Base-by-base conservation (phyloP, 2,113 vertebrate species). In the Loxodonta africana region DNA sequence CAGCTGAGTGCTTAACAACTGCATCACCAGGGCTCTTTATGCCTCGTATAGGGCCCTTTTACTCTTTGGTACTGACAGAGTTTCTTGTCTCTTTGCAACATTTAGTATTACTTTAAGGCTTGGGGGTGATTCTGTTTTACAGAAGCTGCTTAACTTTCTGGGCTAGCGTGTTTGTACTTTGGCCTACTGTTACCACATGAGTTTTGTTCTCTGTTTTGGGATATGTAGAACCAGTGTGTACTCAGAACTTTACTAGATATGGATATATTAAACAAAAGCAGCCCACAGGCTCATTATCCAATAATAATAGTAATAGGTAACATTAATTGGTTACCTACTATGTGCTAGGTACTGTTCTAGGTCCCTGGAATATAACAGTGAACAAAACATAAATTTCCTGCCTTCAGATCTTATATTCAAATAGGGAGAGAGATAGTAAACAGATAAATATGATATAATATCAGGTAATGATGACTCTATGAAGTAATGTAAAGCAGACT, bases 391-490 rank as follows among this genome's bases (percentile, higher is more conserved):
- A 62, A 57, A 48, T 73, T 83, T 76, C 53, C 80, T 87, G 69
- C 51, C 95, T 57, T 78, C n/a, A 69, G 87, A 71, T 74, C 33
- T 96, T 88, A 37, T 91, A 44, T 90, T 97, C 74, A 95, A 78
- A 23, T 60, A n/a, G 51, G 41, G 48, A 92, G 88, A 51, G 5
- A 83, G 21, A 77, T 85, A 33, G 23, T 84, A 89, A 91, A 51
- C 46, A 91, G 67, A 69, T 28, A 94, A 88, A 57, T 57, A 57
- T 57, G 57, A 69, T 76, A 25, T n/a, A 21, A 48, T 33, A 37
- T 87, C 51, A 23, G 6, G 23, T 87, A 83, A 53, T 26, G 18
- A 85, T 65, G 41, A 93, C 69, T 21, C 95, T 63, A 2, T 7
- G 8, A 71, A 76, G 53, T 28, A 77, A 48, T 65, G 11, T 93